A percentile compares a stretch with the other conserved stretches of the same genome.
These are phyloP conservation scores for Crossaster papposus DNA, from an alignment of 53 echinoderm and acorn worm genomes.

Conservation along the genomic window DNA sequence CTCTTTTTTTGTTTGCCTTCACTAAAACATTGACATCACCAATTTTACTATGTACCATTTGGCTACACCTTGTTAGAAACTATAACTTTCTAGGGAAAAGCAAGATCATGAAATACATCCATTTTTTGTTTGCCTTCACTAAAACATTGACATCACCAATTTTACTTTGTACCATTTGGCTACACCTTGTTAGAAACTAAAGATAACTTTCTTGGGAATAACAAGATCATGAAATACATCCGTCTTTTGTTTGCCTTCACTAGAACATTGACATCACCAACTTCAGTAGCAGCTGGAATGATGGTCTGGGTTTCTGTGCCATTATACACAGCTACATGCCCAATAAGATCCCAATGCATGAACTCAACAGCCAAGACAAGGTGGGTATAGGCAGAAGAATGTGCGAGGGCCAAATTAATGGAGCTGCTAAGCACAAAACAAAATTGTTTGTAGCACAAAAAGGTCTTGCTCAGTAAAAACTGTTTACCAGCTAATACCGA, in stretches of 20 bases:
- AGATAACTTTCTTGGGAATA: too few species aligned
- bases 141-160: slow-evolving; percentile 97
- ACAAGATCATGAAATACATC: too few species aligned
- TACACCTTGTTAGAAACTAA: too few species aligned
- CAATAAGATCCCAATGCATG: slow-evolving; percentile 84
- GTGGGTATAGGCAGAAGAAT: slow-evolving; percentile 57
- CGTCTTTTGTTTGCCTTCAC: background rate
- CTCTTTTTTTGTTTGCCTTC: background rate
- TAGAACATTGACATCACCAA: slow-evolving; percentile 98
- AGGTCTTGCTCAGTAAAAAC: too few species aligned
- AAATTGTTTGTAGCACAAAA: too few species aligned
- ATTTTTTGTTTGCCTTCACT: background rate
- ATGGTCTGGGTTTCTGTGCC: slow-evolving; percentile 98
- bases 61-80: too few species aligned
- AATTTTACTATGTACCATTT: too few species aligned
- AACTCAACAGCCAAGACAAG: slow-evolving; percentile 92
- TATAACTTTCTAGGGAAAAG: too few species aligned
- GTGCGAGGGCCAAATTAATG: too few species aligned
- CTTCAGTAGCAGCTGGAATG: slow-evolving; percentile 99
- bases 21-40: slow-evolving; percentile 90
- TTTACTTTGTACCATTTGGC: slow-evolving; percentile 58
- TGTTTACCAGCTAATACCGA: too few species aligned
- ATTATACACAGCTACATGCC: slow-evolving; percentile 85
- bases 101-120: too few species aligned
- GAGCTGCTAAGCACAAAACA: too few species aligned